These are phyloP conservation scores for Xanthorhoe designata DNA, from an alignment of 2,888 invertebrate genomes.

Conservation along the genomic window DNA sequence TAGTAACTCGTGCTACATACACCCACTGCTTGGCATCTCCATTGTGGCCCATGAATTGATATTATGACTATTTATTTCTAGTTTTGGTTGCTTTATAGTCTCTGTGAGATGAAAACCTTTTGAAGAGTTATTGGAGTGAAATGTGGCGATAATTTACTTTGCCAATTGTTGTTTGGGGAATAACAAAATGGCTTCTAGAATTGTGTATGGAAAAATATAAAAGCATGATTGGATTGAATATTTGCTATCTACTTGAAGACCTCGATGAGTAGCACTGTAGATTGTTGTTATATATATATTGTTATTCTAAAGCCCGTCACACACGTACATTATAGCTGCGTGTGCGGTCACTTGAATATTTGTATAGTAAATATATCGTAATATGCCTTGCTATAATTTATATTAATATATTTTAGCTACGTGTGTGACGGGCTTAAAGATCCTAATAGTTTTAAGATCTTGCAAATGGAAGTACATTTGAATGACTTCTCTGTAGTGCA, in stretches of 20 bases:
- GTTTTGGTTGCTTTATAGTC: slow-evolving; percentile 40
- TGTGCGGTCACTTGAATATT: too few relatives aligned
- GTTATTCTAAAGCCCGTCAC: too few relatives aligned
- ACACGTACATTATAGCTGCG: too few relatives aligned
- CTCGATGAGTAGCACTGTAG: too few relatives aligned
- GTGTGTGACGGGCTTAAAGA: too few relatives aligned
- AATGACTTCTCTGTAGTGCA: too few relatives aligned
- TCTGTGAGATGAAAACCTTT: slow-evolving; percentile 34
- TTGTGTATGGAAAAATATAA: neutral
- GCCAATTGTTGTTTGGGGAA: slow-evolving; percentile 22
- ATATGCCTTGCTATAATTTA: too few relatives aligned
- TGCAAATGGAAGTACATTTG: too few relatives aligned
- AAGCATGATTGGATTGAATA: neutral
- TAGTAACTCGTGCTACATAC: slow-evolving; percentile 2
- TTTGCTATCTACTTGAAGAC: neutral
- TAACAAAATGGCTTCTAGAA: neutral
- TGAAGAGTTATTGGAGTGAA: slow-evolving; percentile 26
- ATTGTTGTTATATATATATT: too few relatives aligned
- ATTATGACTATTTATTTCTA: slow-evolving; percentile 55
- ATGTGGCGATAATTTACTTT: slow-evolving; percentile 26
- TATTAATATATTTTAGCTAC: too few relatives aligned
- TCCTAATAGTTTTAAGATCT: too few relatives aligned
- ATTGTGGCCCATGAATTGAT: slow-evolving; percentile 75
- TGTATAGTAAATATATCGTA: too few relatives aligned
- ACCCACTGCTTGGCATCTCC: slow-evolving; percentile 58